Evolutionary conservation across 2,797 vertebrate species (phyloP).

Genomic region (Arctocebus calabarensis): DNA sequence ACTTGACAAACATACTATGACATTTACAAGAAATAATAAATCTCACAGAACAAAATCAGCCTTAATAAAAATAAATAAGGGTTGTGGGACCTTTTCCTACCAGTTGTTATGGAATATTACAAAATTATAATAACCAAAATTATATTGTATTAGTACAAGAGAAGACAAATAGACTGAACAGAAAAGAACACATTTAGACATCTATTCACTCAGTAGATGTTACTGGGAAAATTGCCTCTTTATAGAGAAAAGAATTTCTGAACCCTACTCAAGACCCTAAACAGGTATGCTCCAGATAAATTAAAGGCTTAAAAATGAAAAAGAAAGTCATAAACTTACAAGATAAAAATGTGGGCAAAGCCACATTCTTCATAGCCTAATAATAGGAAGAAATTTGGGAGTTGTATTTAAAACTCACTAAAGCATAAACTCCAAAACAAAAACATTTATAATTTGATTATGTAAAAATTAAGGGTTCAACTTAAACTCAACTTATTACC

Average conservation of each 20-base stretch:
- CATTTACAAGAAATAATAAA: slow-evolving; percentile 24
- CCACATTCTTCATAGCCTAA: background rate
- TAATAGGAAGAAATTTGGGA: background rate
- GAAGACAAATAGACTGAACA: background rate
- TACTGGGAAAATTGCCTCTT: background rate
- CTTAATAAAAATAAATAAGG: background rate
- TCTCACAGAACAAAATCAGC: background rate
- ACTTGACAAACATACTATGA: background rate
- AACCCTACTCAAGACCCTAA: background rate
- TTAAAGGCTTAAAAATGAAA: slow-evolving; percentile 32
- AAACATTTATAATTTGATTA: background rate
- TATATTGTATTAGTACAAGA: background rate
- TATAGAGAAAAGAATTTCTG: background rate
- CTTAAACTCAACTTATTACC: background rate
- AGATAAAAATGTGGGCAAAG: background rate
- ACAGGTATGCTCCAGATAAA: background rate
- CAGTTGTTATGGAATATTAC: background rate
- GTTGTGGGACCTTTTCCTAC: background rate
- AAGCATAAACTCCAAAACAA: background rate
- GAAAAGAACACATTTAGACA: background rate
- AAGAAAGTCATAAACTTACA: background rate
- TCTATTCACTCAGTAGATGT: background rate
- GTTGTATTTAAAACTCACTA: background rate
- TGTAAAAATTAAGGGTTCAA: background rate
- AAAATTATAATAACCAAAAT: background rate